phyloP scores from a whole-genome alignment of 2,888 invertebrate species.

The Elmis aenea region DNA sequence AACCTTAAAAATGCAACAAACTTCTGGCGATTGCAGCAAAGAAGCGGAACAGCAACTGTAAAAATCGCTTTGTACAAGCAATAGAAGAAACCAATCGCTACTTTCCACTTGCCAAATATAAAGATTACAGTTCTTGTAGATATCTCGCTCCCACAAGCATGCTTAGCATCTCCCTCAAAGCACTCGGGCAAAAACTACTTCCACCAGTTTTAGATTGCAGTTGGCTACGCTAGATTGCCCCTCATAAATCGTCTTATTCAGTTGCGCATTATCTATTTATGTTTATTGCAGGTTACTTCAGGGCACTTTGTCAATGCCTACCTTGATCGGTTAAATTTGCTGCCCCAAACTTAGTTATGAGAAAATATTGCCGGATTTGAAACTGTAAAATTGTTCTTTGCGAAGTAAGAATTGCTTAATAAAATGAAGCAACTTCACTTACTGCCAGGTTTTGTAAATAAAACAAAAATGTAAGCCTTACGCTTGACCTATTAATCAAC shows the following conservation, averaged over 20 bases:
- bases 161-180: too few species aligned
- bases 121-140: too few species aligned
- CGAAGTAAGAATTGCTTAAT: too few species aligned
- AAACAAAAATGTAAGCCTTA: too few species aligned
- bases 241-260: constrained; percentile 38
- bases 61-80: constrained; percentile 16
- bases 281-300: constrained; percentile 34
- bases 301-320: constrained; percentile 34
- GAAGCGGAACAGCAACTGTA: constrained; percentile 14
- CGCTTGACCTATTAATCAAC: too few species aligned
- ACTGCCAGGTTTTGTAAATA: too few species aligned
- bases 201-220: constrained; percentile 29
- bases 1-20: constrained; percentile 13
- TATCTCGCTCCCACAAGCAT: too few species aligned
- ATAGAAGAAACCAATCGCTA: constrained; percentile 17
- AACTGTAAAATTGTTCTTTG: too few species aligned
- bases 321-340: constrained; percentile 22
- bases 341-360: constrained; percentile 4
- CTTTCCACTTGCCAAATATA: constrained; percentile 8
- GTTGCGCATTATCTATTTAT: constrained; percentile 38
- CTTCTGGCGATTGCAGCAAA: constrained; percentile 12
- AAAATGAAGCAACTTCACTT: too few species aligned
- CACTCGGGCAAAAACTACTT: too few species aligned
- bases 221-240: constrained; percentile 33
- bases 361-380: too few species aligned